These are phyloP conservation scores for Acomys russatus DNA, from an alignment of 2,797 vertebrate genomes.

Conservation along the genomic window DNA sequence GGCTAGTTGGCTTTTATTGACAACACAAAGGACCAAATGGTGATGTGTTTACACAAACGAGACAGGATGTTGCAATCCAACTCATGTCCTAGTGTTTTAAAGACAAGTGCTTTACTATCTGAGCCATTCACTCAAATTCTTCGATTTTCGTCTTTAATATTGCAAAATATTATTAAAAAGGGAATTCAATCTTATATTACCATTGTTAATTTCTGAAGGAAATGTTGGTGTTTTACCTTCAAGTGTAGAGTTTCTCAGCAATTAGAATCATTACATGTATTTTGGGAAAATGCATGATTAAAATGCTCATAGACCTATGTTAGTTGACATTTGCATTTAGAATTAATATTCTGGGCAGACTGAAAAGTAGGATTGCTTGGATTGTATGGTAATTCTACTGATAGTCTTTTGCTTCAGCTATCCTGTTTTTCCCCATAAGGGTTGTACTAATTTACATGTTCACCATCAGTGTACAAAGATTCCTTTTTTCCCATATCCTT, in stretches of 20 bases:
- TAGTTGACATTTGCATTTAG: not conserved
- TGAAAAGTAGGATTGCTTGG: not conserved
- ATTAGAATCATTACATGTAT: not conserved
- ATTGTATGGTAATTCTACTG: not conserved
- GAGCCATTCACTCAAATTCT: not conserved
- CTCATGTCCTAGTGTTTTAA: not conserved
- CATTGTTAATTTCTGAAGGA: constrained; percentile 20
- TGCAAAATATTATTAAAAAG: constrained; percentile 22
- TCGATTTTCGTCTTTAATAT: not conserved
- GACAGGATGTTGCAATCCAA: not conserved
- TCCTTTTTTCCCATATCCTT: not conserved
- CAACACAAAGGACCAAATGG: too few relatives aligned
- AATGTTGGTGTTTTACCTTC: not conserved
- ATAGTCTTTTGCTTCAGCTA: not conserved
- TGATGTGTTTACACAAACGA: too few relatives aligned
- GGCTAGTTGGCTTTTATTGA: too few relatives aligned
- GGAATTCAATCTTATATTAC: not conserved
- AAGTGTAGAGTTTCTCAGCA: not conserved
- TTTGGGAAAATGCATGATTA: not conserved
- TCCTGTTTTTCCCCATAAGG: not conserved
- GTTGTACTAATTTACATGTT: not conserved
- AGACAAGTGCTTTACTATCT: not conserved
- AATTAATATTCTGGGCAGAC: not conserved
- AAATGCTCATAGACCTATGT: not conserved
- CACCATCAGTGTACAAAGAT: not conserved